A percentile compares a stretch with the other conserved stretches of the same genome.
These are phyloP conservation scores for Synanceia verrucosa DNA, from an alignment of 2,797 vertebrate species.

Conservation along the genomic window DNA sequence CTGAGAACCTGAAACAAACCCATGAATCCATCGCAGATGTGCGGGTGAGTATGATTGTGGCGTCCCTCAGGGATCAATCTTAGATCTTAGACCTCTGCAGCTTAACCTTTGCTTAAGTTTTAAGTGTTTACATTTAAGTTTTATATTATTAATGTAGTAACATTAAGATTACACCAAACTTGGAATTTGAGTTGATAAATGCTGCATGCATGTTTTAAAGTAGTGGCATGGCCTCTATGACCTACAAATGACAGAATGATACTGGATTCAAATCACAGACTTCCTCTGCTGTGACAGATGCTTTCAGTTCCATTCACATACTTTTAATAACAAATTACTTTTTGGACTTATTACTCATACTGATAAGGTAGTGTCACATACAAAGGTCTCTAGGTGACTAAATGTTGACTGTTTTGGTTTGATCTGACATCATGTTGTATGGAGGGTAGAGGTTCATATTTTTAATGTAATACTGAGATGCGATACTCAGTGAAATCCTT, in stretches of 20 bases:
- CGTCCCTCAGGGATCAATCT: not conserved
- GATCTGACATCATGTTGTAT: not conserved
- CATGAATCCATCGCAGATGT: not conserved
- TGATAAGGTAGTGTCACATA: not conserved
- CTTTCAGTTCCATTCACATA: not conserved
- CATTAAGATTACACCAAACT: not conserved
- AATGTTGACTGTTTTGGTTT: not conserved
- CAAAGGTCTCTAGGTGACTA: not conserved
- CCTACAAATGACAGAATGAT: not conserved
- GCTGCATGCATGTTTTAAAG: no score
- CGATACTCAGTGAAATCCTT: no score
- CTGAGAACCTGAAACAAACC: accelerated
- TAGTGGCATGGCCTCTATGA: not conserved
- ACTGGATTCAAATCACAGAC: not conserved
- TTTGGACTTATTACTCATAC: not conserved
- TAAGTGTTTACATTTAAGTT: not conserved
- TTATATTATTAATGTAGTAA: not conserved
- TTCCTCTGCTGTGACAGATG: not conserved
- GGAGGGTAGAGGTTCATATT: no score
- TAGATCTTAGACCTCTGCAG: not conserved
- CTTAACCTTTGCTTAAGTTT: not conserved
- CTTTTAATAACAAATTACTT: not conserved
- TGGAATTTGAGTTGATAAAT: not conserved
- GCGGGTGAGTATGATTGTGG: conserved; percentile 62
- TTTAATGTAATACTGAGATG: no score